Base-by-base conservation (phyloP, 37 sponge, comb jelly and placozoan species). In the Ephydatia muelleri region DNA sequence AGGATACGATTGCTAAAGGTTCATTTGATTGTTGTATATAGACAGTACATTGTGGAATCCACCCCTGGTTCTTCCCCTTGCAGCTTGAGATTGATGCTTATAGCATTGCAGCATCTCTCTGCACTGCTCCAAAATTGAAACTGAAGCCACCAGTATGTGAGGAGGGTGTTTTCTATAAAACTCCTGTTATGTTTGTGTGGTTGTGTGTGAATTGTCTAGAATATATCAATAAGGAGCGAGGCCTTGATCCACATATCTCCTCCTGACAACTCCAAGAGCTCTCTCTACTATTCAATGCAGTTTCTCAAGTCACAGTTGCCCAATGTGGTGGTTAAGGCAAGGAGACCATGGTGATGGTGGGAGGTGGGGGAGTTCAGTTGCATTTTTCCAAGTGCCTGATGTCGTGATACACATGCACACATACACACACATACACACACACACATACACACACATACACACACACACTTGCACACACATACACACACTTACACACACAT, bases 1-100 rank as follows among this genome's bases (percentile, higher is more conserved):
- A 49, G 99, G 67, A 96, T 98, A 31, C 82, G 80, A 67, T 84
- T 98, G 72, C 86, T 98, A 23, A 98, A 96, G 88, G 96, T n/a
- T n/a, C n/a, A n/a, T n/a, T n/a, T n/a, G n/a, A n/a, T n/a, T n/a
- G n/a, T n/a, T n/a, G n/a, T n/a, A n/a, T n/a, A n/a, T n/a, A n/a
- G n/a, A n/a, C n/a, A n/a, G n/a, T n/a, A n/a, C n/a, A n/a, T n/a
- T n/a, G n/a, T n/a, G n/a, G n/a, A n/a, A n/a, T n/a, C n/a, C n/a
- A n/a, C n/a, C n/a, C n/a, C n/a, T n/a, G n/a, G n/a, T n/a, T n/a
- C n/a, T n/a, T n/a, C 25, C 71, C 38, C 73, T 32, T 87, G 21
- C 65, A 94, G 92, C 72, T 96, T 75, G 96, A 96, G 67, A 77
- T 96, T 69, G 81, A 88, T 39, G 79, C 88, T 0, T 74, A 76